Evolutionary conservation across 2,888 invertebrate species (phyloP).

Genomic region (Protodeltote pygarga): DNA sequence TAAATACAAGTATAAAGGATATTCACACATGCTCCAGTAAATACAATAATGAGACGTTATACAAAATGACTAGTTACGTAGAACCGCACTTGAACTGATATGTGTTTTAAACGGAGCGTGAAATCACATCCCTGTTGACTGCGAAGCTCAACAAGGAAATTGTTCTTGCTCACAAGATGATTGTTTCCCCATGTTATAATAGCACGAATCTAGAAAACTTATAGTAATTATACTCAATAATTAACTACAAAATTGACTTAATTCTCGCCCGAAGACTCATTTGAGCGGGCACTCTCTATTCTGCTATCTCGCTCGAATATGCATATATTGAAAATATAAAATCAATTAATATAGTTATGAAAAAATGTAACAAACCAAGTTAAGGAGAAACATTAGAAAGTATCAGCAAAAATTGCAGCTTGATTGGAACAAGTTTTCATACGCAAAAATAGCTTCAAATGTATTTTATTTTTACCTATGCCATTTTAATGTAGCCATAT

Average conservation of each 20-base stretch:
- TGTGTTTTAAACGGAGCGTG: constrained; percentile 60
- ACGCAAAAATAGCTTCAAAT: too few species aligned
- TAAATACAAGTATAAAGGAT: constrained; percentile 1
- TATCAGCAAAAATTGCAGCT: too few species aligned
- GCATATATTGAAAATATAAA: too few species aligned
- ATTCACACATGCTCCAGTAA: constrained; percentile 24
- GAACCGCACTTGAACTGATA: constrained; percentile 44
- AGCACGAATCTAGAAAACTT: constrained; percentile 27
- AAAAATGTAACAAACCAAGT: too few species aligned
- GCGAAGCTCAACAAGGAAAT: constrained; percentile 62
- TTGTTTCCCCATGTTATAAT: constrained; percentile 55
- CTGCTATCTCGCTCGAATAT: too few species aligned
- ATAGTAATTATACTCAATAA: constrained; percentile 50
- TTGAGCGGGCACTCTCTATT: not conserved
- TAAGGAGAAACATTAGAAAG: too few species aligned
- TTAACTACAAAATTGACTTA: constrained; percentile 19
- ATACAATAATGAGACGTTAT: constrained; percentile 32
- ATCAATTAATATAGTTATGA: too few species aligned
- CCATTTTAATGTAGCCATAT: too few species aligned
- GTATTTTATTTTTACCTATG: too few species aligned
- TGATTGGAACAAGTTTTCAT: too few species aligned
- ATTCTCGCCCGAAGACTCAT: constrained; percentile 1
- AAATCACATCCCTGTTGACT: constrained; percentile 67
- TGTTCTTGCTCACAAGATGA: constrained; percentile 58
- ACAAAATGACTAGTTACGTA: constrained; percentile 39